Conservation (phyloP, 2,888 invertebrate genomes). For the Aphidoletes aphidimyza region DNA sequence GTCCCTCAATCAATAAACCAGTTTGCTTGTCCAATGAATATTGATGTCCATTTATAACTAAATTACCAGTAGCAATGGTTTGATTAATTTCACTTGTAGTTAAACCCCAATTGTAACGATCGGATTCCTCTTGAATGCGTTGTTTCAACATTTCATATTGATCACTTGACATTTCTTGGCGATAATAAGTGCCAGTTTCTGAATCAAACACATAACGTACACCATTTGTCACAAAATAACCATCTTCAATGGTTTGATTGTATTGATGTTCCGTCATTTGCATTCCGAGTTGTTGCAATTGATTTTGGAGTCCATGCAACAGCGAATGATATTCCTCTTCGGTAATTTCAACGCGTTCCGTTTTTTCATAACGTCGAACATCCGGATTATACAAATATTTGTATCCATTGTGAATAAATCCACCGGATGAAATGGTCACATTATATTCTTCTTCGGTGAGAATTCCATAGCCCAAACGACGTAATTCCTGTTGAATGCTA, state of each 20-base stretch:
- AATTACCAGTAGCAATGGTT: constrained; percentile 29
- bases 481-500: constrained; percentile 26
- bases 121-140: not conserved
- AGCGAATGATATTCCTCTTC: constrained; percentile 34
- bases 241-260: constrained; percentile 26
- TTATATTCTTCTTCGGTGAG: constrained; percentile 35
- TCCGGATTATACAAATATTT: constrained; percentile 50
- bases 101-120: not conserved
- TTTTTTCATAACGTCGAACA: constrained; percentile 53
- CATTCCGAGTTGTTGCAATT: not conserved
- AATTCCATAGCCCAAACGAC: constrained; percentile 53
- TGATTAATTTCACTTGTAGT: not conserved
- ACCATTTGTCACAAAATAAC: constrained; percentile 42
- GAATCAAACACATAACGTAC: constrained; percentile 13
- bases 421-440: constrained; percentile 38
- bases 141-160: not conserved
- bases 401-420: constrained; percentile 55
- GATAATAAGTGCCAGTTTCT: not conserved
- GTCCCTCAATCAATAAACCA: not conserved
- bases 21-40: not conserved
- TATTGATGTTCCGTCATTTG: constrained; percentile 18
- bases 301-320: not conserved
- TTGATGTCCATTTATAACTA: not conserved
- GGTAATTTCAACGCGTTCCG: constrained; percentile 6
- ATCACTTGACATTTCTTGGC: not conserved